Evolutionary conservation across 2,888 invertebrate species (phyloP).

Genomic region (Apeira syringaria): DNA sequence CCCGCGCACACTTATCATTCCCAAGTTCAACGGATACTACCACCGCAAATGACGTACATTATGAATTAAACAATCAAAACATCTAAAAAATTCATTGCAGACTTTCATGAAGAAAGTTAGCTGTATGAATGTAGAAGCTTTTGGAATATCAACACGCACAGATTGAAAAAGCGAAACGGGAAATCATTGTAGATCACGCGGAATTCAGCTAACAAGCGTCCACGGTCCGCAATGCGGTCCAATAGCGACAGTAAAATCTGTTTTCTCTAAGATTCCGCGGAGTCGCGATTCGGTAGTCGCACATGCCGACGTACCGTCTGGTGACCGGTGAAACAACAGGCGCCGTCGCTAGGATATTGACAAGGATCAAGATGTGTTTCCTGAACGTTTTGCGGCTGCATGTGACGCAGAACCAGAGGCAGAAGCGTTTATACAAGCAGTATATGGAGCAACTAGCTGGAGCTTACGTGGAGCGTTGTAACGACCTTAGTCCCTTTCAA

Average conservation of each 20-base stretch:
- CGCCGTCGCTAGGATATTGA: slow-evolving; percentile 43
- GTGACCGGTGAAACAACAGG: slow-evolving; percentile 46
- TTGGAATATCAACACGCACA: slow-evolving; percentile 10
- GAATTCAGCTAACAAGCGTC: slow-evolving; percentile 57
- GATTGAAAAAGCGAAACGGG: slow-evolving; percentile 37
- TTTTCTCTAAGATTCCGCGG: slow-evolving; percentile 64
- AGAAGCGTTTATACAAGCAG: slow-evolving; percentile 77
- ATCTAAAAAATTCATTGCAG: slow-evolving; percentile 52
- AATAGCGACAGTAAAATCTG: slow-evolving; percentile 53
- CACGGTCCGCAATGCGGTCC: slow-evolving; percentile 46
- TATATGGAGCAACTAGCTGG: slow-evolving; percentile 77
- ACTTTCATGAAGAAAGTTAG: slow-evolving; percentile 72
- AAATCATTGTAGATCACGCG: slow-evolving; percentile 43
- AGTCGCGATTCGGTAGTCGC: slow-evolving; percentile 43
- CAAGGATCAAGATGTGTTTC: slow-evolving; percentile 78
- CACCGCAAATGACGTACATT: slow-evolving; percentile 40
- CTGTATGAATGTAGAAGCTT: slow-evolving; percentile 47
- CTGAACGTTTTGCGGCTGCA: slow-evolving; percentile 82
- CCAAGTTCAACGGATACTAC: slow-evolving; percentile 2
- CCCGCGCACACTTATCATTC: slow-evolving; percentile 43
- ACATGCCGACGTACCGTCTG: slow-evolving; percentile 65
- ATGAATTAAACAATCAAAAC: slow-evolving; percentile 18
- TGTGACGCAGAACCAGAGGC: slow-evolving; percentile 77
- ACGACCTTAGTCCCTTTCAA: slow-evolving; percentile 56
- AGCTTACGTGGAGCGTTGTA: slow-evolving; percentile 71